Conservation (phyloP, 92 coral and sea anemone genomes). For the Zoanthus sansibaricus region DNA sequence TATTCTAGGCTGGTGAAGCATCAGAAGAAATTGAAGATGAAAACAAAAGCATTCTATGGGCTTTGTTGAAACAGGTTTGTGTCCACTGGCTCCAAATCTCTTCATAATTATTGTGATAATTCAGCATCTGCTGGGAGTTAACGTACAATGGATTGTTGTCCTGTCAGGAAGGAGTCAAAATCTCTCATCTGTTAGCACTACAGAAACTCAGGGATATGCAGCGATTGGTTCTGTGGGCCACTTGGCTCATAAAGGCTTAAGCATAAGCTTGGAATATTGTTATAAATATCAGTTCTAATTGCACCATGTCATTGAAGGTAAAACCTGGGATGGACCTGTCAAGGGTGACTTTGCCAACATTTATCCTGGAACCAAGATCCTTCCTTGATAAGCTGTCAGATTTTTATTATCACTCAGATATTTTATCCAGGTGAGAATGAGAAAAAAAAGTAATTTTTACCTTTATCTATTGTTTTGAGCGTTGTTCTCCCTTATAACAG, state of each 20-base stretch:
- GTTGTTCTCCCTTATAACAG: too few species aligned
- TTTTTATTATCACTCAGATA: constrained; percentile 93
- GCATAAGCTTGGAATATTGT: too few species aligned
- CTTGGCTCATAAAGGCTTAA: too few species aligned
- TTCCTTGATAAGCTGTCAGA: constrained; percentile 97
- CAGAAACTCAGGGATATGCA: too few species aligned
- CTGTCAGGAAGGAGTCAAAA: too few species aligned
- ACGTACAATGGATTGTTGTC: too few species aligned
- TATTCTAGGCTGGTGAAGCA: constrained; percentile 90
- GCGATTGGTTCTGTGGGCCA: too few species aligned
- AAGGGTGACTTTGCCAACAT: constrained; percentile 91
- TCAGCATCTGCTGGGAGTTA: too few species aligned
- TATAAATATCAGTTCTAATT: neutral
- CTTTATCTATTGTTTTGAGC: neutral
- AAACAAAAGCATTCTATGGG: constrained; percentile 97
- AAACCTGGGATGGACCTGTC: constrained; percentile 99
- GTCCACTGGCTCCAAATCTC: neutral
- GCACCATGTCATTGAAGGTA: constrained; percentile 65
- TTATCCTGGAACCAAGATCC: constrained; percentile 97
- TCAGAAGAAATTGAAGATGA: constrained; percentile 99
- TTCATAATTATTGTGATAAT: too few species aligned
- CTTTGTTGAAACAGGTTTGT: constrained; percentile 92
- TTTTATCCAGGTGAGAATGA: constrained; percentile 79
- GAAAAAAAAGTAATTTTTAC: neutral
- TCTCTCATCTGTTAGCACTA: too few species aligned